Evolutionary conservation across 53 echinoderm and acorn worm genomes (phyloP), one percentile per base, ranked within the genome.

Genomic region (Paracentrotus lividus): DNA sequence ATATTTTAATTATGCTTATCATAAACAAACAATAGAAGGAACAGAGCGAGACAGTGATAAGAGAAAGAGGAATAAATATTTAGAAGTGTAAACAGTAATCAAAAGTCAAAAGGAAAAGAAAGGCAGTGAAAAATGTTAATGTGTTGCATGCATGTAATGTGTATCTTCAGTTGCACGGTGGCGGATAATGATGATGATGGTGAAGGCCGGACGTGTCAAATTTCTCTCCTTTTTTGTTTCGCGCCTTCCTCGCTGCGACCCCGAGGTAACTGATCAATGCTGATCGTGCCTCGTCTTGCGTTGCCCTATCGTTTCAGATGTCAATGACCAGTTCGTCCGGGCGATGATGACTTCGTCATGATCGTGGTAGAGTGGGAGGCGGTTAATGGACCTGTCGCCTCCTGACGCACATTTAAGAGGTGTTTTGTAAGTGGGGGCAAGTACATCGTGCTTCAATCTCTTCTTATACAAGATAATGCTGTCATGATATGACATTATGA

Each of bases 211-310:
- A 20, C 18, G 72, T 16, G 72, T 72, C 72, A 72, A 36, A 72
- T 72, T 72, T 72, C 40, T 72, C 72, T 38, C 40, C 40, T 72
- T 20, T n/a, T 38, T 72, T 40, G 72, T 72, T 40, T 72, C 40
- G 40, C 72, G 72, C 72, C 72, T 72, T 72, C 40, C 32, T 38
- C 16, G 32, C 5, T 40, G 16, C 32, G 72, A 72, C 72, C 72
- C 72, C 20, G 32, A 72, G 36, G 72, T 36, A 20, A 72, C 20
- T 40, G 36, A 14, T n/a, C n/a, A n/a, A n/a, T n/a, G n/a, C 72
- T 72, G 72, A 9, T 40, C 13, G 40, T 72, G 40, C 72, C 72
- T 72, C 40, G 40, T 40, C 72, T 40, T 40, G 72, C 72, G 16
- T 21, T 36, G 21, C 40, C 72, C 72, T 40, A 20, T 36, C 72